These are phyloP conservation scores for Rhea pennata DNA, from an alignment of 2,113 vertebrate species.

Conservation along the genomic window DNA sequence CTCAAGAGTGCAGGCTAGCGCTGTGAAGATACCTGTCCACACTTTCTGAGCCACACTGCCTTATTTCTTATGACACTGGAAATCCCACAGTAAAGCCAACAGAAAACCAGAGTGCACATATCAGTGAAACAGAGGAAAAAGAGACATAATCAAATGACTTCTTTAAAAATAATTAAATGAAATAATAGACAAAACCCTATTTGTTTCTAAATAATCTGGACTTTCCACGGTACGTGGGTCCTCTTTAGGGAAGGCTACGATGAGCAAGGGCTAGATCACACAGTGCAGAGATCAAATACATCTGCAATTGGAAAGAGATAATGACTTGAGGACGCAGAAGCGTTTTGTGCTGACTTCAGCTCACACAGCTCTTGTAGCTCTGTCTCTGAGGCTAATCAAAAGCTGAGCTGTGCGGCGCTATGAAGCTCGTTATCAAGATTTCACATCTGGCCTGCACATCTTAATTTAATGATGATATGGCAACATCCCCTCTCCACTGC, in stretches of 20 bases:
- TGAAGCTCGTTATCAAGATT: constrained; percentile 51
- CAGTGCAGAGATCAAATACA: constrained; percentile 28
- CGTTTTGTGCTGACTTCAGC: background rate
- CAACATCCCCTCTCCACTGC: constrained; percentile 35
- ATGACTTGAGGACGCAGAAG: background rate
- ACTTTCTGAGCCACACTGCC: background rate
- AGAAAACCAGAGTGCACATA: background rate
- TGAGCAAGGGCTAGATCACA: background rate
- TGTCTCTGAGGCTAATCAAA: background rate
- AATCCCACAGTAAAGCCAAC: background rate
- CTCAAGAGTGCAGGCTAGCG: background rate
- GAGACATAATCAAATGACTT: background rate
- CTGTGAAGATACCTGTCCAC: background rate
- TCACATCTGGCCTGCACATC: constrained; percentile 63
- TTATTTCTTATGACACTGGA: background rate
- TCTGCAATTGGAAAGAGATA: background rate
- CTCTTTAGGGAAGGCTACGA: constrained; percentile 1
- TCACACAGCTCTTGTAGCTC: background rate
- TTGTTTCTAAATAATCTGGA: background rate
- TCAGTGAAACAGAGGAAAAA: background rate
- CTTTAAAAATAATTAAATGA: background rate
- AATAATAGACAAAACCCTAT: background rate
- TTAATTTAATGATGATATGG: constrained; percentile 65
- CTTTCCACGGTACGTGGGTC: background rate
- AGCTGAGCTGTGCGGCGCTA: background rate